Conservation (phyloP, 2,113 vertebrate species). For the Myanophis thanlyinensis region DNA sequence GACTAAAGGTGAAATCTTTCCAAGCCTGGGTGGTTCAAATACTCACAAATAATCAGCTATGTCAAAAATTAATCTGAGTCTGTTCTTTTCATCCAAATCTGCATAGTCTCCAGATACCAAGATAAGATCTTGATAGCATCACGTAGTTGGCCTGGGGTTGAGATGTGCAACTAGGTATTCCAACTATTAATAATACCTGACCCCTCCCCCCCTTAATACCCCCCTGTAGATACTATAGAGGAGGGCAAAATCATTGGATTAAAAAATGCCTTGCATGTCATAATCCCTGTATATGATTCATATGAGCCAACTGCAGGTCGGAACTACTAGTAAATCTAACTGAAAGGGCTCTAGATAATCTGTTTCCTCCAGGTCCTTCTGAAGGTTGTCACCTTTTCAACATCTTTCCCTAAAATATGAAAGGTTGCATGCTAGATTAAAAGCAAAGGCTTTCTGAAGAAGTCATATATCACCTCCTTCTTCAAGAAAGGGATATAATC, state of each 20-base stretch:
- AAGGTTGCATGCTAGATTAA: neutral
- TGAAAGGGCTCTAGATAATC: neutral
- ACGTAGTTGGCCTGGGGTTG: neutral
- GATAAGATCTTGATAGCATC: neutral
- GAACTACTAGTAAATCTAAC: too few relatives aligned
- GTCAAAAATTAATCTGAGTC: neutral
- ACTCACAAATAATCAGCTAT: neutral
- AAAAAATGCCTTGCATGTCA: neutral
- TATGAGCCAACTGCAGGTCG: too few relatives aligned
- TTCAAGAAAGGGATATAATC: neutral
- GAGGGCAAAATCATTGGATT: neutral
- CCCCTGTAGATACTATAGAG: neutral
- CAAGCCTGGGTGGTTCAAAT: neutral
- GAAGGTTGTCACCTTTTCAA: neutral
- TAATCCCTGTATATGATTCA: neutral
- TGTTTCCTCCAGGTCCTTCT: neutral
- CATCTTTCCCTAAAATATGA: neutral
- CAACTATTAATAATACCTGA: neutral
- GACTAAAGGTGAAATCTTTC: neutral
- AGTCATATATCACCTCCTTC: neutral
- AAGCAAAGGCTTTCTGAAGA: neutral
- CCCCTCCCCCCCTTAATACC: neutral
- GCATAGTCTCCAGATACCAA: neutral
- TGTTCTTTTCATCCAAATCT: neutral
- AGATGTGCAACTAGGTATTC: neutral